These are phyloP conservation scores for Archips xylosteana DNA, from an alignment of 2,888 invertebrate species.

Conservation along the genomic window DNA sequence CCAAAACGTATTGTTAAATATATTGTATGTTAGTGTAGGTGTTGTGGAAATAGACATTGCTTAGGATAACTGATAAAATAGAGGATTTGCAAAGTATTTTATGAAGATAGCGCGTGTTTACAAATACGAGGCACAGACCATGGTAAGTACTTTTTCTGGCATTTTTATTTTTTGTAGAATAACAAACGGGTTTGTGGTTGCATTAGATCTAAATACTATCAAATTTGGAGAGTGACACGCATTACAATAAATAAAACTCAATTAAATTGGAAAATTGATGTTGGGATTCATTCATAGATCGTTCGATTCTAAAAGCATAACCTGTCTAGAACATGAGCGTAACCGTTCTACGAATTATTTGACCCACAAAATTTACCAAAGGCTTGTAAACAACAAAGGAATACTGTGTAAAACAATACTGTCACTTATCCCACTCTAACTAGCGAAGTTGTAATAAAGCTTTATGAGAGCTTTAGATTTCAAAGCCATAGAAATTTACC, in stretches of 20 bases:
- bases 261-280: background rate
- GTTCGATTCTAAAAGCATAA: background rate
- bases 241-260: too few species aligned
- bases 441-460: constrained; percentile 6
- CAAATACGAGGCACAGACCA: constrained; percentile 21
- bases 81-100: constrained; percentile 1
- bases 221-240: background rate
- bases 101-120: constrained; percentile 29
- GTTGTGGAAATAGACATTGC: constrained; percentile 32
- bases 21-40: constrained; percentile 32
- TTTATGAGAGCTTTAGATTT: background rate
- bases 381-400: background rate
- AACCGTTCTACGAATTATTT: constrained; percentile 14
- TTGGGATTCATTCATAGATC: background rate
- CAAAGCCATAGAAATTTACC: background rate
- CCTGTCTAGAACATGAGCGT: background rate
- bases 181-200: background rate
- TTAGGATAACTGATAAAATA: constrained; percentile 29
- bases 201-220: background rate
- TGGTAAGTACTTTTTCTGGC: constrained; percentile 30
- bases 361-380: background rate
- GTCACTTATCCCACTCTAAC: constrained; percentile 11
- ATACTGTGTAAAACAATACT: constrained; percentile 2
- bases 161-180: background rate
- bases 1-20: constrained; percentile 35